Evolutionary conservation across 2,113 vertebrate species (phyloP).

Genomic region (Xiphophorus maculatus): DNA sequence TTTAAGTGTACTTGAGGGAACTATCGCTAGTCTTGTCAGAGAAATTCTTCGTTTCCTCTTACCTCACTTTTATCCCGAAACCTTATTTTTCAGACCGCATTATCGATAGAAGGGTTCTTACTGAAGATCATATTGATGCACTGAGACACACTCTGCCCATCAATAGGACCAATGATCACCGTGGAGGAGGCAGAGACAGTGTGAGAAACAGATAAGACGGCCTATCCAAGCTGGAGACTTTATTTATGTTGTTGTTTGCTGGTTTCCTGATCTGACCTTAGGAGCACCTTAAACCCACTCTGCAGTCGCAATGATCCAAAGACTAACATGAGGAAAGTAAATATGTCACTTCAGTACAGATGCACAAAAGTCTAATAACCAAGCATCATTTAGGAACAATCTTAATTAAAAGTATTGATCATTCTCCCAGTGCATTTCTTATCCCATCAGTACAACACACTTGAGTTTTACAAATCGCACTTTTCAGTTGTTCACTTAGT

Average conservation of each 20-base stretch:
- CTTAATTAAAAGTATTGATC: constrained; percentile 34
- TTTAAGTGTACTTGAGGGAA: neutral
- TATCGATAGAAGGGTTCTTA: constrained; percentile 68
- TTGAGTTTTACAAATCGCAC: neutral
- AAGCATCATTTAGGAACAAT: constrained; percentile 11
- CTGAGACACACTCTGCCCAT: constrained; percentile 55
- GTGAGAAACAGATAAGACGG: constrained; percentile 9
- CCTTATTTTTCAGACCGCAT: constrained; percentile 30
- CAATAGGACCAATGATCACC: constrained; percentile 62
- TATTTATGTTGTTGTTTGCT: neutral
- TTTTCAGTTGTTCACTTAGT: neutral
- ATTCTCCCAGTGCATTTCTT: neutral
- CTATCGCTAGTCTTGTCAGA: constrained; percentile 27
- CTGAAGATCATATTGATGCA: constrained; percentile 59
- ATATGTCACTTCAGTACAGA: constrained; percentile 13
- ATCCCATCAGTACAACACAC: neutral
- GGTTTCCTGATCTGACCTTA: neutral
- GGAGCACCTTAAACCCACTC: constrained; percentile 7
- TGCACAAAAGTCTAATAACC: constrained; percentile 25
- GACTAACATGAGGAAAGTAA: neutral
- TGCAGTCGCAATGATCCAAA: neutral
- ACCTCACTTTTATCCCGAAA: constrained; percentile 36
- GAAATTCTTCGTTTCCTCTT: neutral
- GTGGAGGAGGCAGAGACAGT: constrained; percentile 3
- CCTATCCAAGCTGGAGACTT: neutral